Evolutionary conservation across 2,888 invertebrate species (phyloP).

Genomic region (Tridacna crocea): DNA sequence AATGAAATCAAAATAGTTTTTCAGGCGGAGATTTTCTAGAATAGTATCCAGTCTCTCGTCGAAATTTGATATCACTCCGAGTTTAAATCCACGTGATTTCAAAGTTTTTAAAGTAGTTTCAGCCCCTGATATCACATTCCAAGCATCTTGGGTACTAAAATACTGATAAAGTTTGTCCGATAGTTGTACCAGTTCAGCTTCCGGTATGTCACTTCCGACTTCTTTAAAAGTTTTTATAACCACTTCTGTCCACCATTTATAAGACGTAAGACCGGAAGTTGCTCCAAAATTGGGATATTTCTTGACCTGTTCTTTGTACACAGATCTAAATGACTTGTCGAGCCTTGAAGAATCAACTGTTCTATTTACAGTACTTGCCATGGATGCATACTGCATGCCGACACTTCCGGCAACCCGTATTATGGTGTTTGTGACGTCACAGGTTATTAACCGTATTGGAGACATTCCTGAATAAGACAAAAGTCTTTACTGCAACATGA

Average conservation of each 20-base stretch:
- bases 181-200: conserved; percentile 68
- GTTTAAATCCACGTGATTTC: conserved; percentile 62
- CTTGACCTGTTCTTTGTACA: conserved; percentile 88
- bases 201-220: conserved; percentile 65
- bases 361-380: conserved; percentile 90
- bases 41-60: conserved; percentile 91
- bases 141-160: conserved; percentile 90
- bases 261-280: conserved; percentile 88
- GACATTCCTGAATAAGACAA: conserved; percentile 50
- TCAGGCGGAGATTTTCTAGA: conserved; percentile 88
- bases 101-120: conserved; percentile 60
- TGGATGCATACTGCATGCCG: conserved; percentile 90
- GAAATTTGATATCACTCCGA: conserved; percentile 95
- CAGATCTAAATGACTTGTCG: conserved; percentile 88
- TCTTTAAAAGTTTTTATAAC: conserved; percentile 88
- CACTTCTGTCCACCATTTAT: conserved; percentile 92
- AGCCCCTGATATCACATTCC: conserved; percentile 87
- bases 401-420: conserved; percentile 89
- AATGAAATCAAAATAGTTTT: conserved; percentile 91
- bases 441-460: conserved; percentile 87
- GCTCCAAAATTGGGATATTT: conserved; percentile 93
- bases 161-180: conserved; percentile 84
- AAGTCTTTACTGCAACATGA: neutral
- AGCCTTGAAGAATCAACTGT: conserved; percentile 86
- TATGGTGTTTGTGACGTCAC: conserved; percentile 95